Conservation (phyloP, 2,888 invertebrate species). For the Scaptomyza flava region DNA sequence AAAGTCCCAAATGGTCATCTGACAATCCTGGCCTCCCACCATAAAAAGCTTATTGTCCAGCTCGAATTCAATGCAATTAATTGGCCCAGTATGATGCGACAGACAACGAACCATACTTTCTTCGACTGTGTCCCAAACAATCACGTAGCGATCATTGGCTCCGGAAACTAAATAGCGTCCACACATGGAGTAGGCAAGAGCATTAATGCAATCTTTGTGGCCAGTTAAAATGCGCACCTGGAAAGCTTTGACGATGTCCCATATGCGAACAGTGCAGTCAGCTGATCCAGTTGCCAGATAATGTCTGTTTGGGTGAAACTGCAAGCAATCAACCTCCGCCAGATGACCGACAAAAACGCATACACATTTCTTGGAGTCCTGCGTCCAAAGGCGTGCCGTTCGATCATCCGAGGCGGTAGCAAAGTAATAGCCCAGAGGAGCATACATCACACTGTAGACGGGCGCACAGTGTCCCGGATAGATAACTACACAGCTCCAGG, state of each 20-base stretch:
- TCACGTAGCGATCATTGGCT: conserved; percentile 37
- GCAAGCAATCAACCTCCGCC: conserved; percentile 45
- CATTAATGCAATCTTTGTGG: conserved; percentile 32
- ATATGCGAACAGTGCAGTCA: conserved; percentile 58
- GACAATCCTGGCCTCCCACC: conserved; percentile 51
- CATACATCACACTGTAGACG: conserved; percentile 46
- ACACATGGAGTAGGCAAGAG: conserved; percentile 53
- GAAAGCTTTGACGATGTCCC: conserved; percentile 51
- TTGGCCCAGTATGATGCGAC: conserved; percentile 30
- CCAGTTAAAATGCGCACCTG: conserved; percentile 62
- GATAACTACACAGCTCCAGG: conserved; percentile 65
- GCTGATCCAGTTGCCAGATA: conserved; percentile 66
- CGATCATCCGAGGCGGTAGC: conserved; percentile 55
- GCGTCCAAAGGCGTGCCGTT: conserved; percentile 63
- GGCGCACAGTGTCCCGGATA: conserved; percentile 55
- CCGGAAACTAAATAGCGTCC: conserved; percentile 60
- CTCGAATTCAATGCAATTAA: conserved; percentile 43
- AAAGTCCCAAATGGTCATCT: conserved; percentile 59
- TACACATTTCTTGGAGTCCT: conserved; percentile 37
- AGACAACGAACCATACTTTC: conserved; percentile 36
- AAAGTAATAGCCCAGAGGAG: conserved; percentile 60
- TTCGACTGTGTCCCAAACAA: conserved; percentile 56
- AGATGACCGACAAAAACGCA: conserved; percentile 54
- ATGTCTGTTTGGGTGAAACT: conserved; percentile 63
- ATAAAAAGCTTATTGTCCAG: conserved; percentile 53